A percentile compares a stretch with the other conserved stretches of the same genome.
These are phyloP conservation scores for Penaeus vannamei DNA, from an alignment of 1,140 invertebrate genomes.

Conservation along the genomic window DNA sequence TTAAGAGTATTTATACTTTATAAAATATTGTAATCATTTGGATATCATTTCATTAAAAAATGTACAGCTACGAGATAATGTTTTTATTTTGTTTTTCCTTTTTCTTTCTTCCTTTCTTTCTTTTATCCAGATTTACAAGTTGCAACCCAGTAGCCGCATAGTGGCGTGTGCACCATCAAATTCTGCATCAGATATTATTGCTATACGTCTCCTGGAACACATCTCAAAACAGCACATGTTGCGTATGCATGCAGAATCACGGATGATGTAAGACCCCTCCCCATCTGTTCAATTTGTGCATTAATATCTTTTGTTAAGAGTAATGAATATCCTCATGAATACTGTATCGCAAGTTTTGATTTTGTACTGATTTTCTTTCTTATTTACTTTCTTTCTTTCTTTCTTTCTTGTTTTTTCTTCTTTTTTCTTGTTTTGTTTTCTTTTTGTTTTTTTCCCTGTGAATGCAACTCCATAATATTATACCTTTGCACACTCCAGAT, in stretches of 20 bases:
- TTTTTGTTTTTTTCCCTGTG: not conserved
- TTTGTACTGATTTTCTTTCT: too few relatives aligned
- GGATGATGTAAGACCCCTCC: conserved; percentile 14
- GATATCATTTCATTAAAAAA: not conserved
- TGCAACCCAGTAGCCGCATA: conserved; percentile 37
- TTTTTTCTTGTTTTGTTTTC: not conserved
- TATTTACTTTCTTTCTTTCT: too few relatives aligned
- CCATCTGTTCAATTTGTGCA: not conserved
- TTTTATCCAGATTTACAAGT: conserved; percentile 43
- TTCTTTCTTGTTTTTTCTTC: too few relatives aligned
- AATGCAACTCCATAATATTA: not conserved
- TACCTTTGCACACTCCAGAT: not conserved
- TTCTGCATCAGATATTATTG: conserved; percentile 66
- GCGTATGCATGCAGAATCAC: conserved; percentile 53
- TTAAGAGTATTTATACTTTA: not conserved
- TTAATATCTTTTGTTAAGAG: too few relatives aligned
- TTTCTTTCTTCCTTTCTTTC: not conserved
- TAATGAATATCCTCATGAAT: too few relatives aligned
- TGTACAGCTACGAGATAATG: not conserved
- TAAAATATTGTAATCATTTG: not conserved
- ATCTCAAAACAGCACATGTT: conserved; percentile 43
- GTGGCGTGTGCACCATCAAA: conserved; percentile 68
- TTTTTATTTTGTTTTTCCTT: not conserved
- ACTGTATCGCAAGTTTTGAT: too few relatives aligned
- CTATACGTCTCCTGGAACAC: conserved; percentile 58